These are phyloP conservation scores for Cryptocephalus moraei DNA, from an alignment of 2,888 invertebrate genomes.

Conservation along the genomic window DNA sequence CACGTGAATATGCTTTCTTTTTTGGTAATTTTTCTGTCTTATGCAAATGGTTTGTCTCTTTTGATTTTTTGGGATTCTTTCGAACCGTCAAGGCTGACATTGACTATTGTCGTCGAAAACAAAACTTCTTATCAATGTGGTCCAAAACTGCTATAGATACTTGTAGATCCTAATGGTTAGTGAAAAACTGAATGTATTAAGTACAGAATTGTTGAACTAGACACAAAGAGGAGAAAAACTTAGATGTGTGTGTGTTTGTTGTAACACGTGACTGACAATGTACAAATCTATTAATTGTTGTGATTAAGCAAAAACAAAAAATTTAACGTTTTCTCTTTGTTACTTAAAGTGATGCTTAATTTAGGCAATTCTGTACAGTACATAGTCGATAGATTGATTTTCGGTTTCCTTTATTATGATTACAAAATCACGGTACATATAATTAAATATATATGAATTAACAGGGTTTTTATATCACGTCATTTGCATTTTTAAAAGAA, in stretches of 20 bases:
- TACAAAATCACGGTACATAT: constrained; percentile 4
- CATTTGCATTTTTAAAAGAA: constrained; percentile 18
- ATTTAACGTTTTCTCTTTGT: constrained; percentile 4
- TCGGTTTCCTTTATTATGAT: constrained; percentile 13
- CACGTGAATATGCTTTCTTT: no score
- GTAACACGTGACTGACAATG: constrained; percentile 21
- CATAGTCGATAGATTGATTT: constrained; percentile 22
- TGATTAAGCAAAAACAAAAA: constrained; percentile 14
- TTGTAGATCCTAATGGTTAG: constrained; percentile 4
- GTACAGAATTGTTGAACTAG: constrained; percentile 20
- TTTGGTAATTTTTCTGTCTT: no score
- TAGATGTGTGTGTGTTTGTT: not conserved
- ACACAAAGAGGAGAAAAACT: not conserved
- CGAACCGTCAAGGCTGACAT: constrained; percentile 9
- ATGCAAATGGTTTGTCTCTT: constrained; percentile 4
- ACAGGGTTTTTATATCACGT: constrained; percentile 28
- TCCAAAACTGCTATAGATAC: constrained; percentile 22
- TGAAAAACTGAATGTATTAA: constrained; percentile 18
- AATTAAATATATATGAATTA: constrained; percentile 18
- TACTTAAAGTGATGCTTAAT: constrained; percentile 11
- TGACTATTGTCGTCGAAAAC: constrained; percentile 7
- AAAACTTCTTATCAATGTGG: constrained; percentile 13
- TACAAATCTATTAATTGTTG: constrained; percentile 18
- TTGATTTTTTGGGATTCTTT: constrained; percentile 10
- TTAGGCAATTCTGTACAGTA: constrained; percentile 26